A percentile compares a stretch with the other conserved stretches of the same genome.
Evolutionary conservation across 2,888 invertebrate genomes (phyloP).

Genomic region (Platycheirus albimanus): DNA sequence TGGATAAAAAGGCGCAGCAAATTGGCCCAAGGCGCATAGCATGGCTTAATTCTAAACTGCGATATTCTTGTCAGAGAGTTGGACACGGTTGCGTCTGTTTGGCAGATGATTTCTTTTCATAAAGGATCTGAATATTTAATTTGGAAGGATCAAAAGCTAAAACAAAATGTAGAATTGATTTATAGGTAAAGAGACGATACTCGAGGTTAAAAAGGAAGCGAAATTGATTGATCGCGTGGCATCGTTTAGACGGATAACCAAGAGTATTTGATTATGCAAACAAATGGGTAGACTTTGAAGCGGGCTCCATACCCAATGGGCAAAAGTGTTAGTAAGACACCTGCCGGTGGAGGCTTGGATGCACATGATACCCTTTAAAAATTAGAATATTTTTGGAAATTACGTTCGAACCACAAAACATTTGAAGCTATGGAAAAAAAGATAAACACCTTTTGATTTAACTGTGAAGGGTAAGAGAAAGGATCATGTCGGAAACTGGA

Average conservation of each 20-base stretch:
- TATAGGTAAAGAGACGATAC: constrained; percentile 1
- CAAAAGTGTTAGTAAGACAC: constrained; percentile 46
- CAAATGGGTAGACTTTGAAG: constrained; percentile 60
- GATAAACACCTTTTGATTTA: no score
- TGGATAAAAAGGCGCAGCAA: constrained; percentile 11
- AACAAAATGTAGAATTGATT: constrained; percentile 32
- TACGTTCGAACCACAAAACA: no score
- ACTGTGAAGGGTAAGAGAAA: no score
- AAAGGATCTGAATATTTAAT: constrained; percentile 22
- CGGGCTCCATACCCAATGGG: not conserved
- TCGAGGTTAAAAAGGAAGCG: not conserved
- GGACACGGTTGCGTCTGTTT: constrained; percentile 57
- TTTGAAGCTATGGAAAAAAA: no score
- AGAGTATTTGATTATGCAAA: constrained; percentile 57
- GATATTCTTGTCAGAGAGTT: constrained; percentile 26
- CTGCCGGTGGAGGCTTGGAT: constrained; percentile 32
- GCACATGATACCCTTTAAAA: not conserved
- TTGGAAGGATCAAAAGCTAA: not conserved
- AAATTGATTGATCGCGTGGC: constrained; percentile 72
- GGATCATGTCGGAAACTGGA: no score
- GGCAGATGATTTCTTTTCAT: constrained; percentile 52
- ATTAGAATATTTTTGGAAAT: not conserved
- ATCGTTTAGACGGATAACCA: constrained; percentile 53
- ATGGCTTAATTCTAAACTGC: constrained; percentile 6
- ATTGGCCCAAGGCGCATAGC: constrained; percentile 38